These are phyloP conservation scores for Apodemus speciosus DNA, from an alignment of 2,113 vertebrate genomes.

Conservation along the genomic window DNA sequence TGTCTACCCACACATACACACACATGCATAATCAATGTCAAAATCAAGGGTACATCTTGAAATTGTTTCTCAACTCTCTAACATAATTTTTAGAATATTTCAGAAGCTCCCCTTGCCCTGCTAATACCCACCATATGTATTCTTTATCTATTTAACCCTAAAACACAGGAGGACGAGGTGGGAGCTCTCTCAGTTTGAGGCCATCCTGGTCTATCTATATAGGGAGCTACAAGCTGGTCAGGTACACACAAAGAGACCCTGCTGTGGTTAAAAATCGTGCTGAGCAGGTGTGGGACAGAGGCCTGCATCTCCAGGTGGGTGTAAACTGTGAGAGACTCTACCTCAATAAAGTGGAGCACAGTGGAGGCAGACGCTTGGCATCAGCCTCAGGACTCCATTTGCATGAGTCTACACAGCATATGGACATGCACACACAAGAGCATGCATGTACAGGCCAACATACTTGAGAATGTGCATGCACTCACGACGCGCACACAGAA, in stretches of 20 bases:
- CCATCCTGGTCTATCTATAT: neutral
- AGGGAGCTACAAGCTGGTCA: neutral
- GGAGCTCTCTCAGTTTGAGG: neutral
- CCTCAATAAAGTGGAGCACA: neutral
- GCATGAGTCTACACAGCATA: no score
- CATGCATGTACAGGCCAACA: neutral
- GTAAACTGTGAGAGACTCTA: neutral
- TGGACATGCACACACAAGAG: no score
- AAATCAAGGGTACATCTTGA: neutral
- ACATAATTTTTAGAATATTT: neutral
- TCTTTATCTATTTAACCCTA: neutral
- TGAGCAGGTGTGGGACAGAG: neutral
- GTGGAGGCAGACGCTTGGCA: neutral
- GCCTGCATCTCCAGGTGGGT: neutral
- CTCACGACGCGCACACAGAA: neutral
- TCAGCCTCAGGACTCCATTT: neutral
- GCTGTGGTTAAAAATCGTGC: neutral
- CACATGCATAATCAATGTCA: neutral
- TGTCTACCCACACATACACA: neutral
- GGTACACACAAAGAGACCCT: neutral
- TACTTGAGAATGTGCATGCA: neutral
- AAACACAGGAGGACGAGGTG: neutral
- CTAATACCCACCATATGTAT: neutral
- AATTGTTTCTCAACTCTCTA: neutral
- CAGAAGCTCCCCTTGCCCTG: neutral